Base-by-base conservation (phyloP, 1,140 invertebrate species). In the Parasteatoda tepidariorum region DNA sequence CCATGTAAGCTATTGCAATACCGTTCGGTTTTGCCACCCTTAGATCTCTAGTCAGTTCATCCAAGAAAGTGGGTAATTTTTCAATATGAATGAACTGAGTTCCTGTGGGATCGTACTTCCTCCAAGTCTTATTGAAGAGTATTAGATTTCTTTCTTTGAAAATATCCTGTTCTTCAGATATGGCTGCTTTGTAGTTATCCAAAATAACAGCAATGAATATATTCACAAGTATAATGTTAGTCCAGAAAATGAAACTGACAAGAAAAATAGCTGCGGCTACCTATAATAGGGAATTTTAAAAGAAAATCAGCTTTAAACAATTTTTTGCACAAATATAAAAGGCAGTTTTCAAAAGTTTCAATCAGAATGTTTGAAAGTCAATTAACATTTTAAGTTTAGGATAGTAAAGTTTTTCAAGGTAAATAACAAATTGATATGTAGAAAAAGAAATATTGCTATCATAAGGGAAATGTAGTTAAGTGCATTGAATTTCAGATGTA, bases 101-200 rank as follows among this genome's bases (percentile, higher is more conserved):
- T 67, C 97, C 97, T 87, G 98, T 95, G 0, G 97, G 97, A 90
- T 99, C 98, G 90, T 97, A 99, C 87, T 96, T 94, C 89, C 98
- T 97, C 98, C 98, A 99, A 86, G 98, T 97, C 90, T 99, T 97
- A 89, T 99, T 99, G 90, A 98, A 99, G 95, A 98, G 98, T 88
- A 99, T 97, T 90, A 98, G 98, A 89, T 99, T 97, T 90, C 99
- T 97, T 88, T 98, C 97, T 41, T 97, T 99, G 57, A 99, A 91
- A 87, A 97, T 97, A 90, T 98, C 97, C 88, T 99, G 97, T 62
- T 98, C 97, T 90, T 99, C 97, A 90, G 99, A 97, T 54, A 97
- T 98, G 48, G 97, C 97, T 91, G 96, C 94, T 68, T 96, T 98
- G 90, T 98, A 99, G 90, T 99, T 99, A 90, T 99, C 97, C 90